Base-by-base conservation (phyloP, 2,888 invertebrate species). In the Halictus quadricinctus region DNA sequence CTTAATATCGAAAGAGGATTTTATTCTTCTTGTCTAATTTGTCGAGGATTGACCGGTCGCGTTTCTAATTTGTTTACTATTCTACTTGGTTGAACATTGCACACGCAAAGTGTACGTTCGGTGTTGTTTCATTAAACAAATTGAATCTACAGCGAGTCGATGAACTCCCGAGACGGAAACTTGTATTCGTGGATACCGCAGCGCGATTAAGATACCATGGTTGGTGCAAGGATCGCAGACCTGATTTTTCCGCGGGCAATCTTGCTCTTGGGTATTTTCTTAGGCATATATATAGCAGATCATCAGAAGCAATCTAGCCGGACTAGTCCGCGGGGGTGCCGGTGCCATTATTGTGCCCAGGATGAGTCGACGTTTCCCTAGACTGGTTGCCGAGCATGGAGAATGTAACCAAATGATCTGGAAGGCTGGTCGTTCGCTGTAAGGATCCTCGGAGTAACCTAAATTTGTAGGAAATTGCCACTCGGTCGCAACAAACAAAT, bases 371-470 rank as follows among this genome's bases (percentile, higher is more conserved):
- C 29, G 29, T 64, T 15, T 29, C 18, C 15, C 29, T 25, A 29
- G 29, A n/a, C 58, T 12, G 58, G 58, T 12, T 58, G 10, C 58
- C 58, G 58, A 58, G 58, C 58, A n/a, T n/a, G 58, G 29, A 64
- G 36, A 64, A 64, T 18, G 64, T 64, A 64, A 64, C 64, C 64
- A 64, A 64, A 64, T 64, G 64, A 64, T 64, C 18, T 18, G 29
- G 64, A 15, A 36, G 29, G 15, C 60, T 29, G 29, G 18, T 29
- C 64, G 64, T 64, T 25, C 64, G 29, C 29, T 29, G 7, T 29
- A 36, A 64, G 64, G 29, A 64, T 29, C 29, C 64, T 18, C 29
- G 64, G 64, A 36, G 29, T 29, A 29, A 64, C 29, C 64, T 64
- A 64, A 64, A 64, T 64, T 64, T 29, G 64, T 64, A 29, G 36